Base-by-base conservation (phyloP, 2,113 vertebrate species). In the Campylomormyrus tamandua region DNA sequence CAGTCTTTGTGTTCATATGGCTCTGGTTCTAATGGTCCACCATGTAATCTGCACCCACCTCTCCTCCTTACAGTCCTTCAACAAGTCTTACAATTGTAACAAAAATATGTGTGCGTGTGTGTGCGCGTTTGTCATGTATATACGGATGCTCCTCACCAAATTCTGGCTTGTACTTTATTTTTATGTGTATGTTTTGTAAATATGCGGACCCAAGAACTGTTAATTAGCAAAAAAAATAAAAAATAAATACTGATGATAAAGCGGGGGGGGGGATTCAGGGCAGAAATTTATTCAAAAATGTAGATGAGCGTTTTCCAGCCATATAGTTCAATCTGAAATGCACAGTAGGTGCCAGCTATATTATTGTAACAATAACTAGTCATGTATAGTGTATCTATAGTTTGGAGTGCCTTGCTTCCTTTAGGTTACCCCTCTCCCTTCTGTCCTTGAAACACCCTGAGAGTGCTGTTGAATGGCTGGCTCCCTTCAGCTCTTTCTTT, bases 361-460 rank as follows among this genome's bases (percentile, higher is more conserved):
- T 98, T 98, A 98, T 97, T 98, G 98, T 98, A 99, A 98, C 96
- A 97, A 98, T 97, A 98, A 97, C 96, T 99, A 98, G 98, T 97
- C 95, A 97, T 99, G 97, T 99, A 98, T 99, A 99, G 98, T 99
- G 97, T 98, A 98, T 98, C 97, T 98, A 99, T 98, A 98, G 98
- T 99, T 99, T 99, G 97, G 98, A 99, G 98, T 99, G 98, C 98
- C 98, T 99, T 97, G 97, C 97, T 98, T 97, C 97, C 97, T 96
- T 97, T 89, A 70, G 87, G 45, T n/a, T 21, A 10, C 1, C 8
- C 35, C 52, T 45, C 52, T 83, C 13, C 11, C 35, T 45, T 94
- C 93, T 92, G 90, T 83, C 90, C 89, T 89, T 56, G 35, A 66
- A 87, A 92, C 80, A 87, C 88, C 90, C 13, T 92, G 89, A 92